Percentiles rank a stretch among this genome's conserved stretches.
These are phyloP conservation scores for Centropristis striata DNA, from an alignment of 2,113 vertebrate species.

Conservation along the genomic window DNA sequence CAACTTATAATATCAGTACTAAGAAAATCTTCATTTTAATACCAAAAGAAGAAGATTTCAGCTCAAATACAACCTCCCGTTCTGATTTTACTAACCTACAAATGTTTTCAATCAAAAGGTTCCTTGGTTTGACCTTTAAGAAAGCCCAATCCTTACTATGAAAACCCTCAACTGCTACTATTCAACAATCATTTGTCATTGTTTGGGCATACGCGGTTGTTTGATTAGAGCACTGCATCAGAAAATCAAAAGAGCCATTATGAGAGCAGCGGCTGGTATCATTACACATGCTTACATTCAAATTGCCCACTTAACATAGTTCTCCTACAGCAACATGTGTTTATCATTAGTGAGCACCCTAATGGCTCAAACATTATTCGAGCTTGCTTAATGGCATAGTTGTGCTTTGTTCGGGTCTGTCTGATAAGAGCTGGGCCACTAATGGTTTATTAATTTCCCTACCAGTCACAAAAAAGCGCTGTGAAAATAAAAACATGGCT, in stretches of 20 bases:
- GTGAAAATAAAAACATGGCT: conserved; percentile 29
- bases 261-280: conserved; percentile 73
- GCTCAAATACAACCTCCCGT: not conserved
- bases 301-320: conserved; percentile 87
- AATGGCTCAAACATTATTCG: conserved; percentile 87
- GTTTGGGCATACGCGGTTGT: conserved; percentile 14
- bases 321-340: conserved; percentile 86
- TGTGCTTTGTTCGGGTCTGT: conserved; percentile 77
- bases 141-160: not conserved
- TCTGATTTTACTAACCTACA: too few species aligned
- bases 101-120: too few species aligned
- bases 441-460: conserved; percentile 83
- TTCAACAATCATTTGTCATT: conserved; percentile 35
- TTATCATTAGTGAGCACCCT: conserved; percentile 85
- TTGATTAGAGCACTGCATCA: conserved; percentile 65
- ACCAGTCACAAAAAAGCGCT: conserved; percentile 43
- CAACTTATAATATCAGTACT: not conserved
- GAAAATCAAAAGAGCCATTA: conserved; percentile 78
- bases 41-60: not conserved
- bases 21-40: not conserved
- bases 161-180: conserved; percentile 19
- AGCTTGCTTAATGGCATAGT: conserved; percentile 80
- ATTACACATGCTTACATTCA: conserved; percentile 84
- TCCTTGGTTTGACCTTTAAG: conserved; percentile 22
- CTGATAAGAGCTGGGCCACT: conserved; percentile 80